Base-by-base conservation (phyloP, 2,888 invertebrate species). In the Zele albiditarsus region DNA sequence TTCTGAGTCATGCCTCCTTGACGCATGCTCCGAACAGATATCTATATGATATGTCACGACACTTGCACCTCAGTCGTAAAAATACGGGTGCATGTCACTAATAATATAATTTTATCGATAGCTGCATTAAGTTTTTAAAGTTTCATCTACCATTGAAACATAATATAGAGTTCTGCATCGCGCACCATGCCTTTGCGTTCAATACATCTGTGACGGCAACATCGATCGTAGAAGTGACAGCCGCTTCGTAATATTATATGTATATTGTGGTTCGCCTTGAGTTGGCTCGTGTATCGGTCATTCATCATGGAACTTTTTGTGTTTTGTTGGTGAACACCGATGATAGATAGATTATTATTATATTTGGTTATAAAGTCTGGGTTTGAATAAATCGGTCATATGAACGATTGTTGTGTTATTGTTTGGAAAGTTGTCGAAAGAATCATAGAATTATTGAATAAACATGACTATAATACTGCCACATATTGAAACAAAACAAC, bases 161-260 rank as follows among this genome's bases (percentile, higher is more conserved):
- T 46, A 6, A 46, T 46, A 46, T 46, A 46, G 4, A 38, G 8
- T 38, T 8, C 8, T 8, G 12, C 38, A 38, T 38, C 38, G 38
- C 38, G 38, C 38, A 38, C 38, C 12, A 6, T 4, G 38, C 10
- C 28, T 63, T 28, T 58, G 27, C 67, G 33, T 77, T 78, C 73
- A 77, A 71, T 78, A 76, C 77, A 74, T 75, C 70, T 68, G 63
- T 78, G 78, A 67, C 70, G 72, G 49, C 33, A 67, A 46, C 67
- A 78, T 78, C 76, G 78, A 78, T 78, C 78, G 78, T 58, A 42
- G 66, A 78, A 72, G 74, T 53, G n/a, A 5, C 16, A 46, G n/a
- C n/a, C n/a, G 16, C 46, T 46, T n/a, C 14, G 16, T 46, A n/a
- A n/a, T 46, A 46, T 46, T 46, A 46, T 5, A n/a, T 46, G 46